Conservation (phyloP, 2,797 vertebrate genomes). For the Micrastur ruficollis region DNA sequence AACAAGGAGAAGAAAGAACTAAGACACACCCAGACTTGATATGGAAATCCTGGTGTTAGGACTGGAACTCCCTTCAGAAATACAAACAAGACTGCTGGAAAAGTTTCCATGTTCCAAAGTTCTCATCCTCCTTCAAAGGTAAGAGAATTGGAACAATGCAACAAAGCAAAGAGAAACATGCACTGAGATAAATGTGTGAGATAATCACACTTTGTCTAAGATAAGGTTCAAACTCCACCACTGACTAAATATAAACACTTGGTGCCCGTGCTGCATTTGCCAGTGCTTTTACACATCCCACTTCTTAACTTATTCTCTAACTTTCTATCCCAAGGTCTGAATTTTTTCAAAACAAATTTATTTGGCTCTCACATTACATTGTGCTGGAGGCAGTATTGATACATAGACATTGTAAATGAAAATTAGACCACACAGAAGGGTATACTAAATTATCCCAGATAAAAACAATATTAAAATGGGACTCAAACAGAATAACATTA, state of each 20-base stretch:
- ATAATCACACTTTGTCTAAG: not conserved
- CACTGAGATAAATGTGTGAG: not conserved
- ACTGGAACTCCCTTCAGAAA: not conserved
- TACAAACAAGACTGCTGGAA: not conserved
- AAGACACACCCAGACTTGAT: not conserved
- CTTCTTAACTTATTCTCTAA: not conserved
- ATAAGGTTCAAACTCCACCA: not conserved
- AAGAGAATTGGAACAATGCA: not conserved
- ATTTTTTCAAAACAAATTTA: slow-evolving; percentile 17
- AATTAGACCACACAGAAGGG: slow-evolving; percentile 17
- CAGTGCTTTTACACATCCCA: not conserved
- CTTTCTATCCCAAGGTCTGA: not conserved
- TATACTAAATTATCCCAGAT: not conserved
- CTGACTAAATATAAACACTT: not conserved
- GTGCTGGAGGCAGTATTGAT: not conserved
- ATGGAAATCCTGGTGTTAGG: not conserved
- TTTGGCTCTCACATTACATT: not conserved
- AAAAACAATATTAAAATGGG: not conserved
- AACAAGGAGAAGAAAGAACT: not conserved
- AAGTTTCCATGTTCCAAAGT: not conserved
- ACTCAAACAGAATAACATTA: not conserved
- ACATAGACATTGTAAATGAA: not conserved
- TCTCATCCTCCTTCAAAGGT: not conserved
- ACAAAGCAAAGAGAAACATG: not conserved
- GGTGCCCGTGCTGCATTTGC: not conserved